These are phyloP conservation scores for Aegypius monachus DNA, from an alignment of 2,113 vertebrate genomes.

Conservation along the genomic window DNA sequence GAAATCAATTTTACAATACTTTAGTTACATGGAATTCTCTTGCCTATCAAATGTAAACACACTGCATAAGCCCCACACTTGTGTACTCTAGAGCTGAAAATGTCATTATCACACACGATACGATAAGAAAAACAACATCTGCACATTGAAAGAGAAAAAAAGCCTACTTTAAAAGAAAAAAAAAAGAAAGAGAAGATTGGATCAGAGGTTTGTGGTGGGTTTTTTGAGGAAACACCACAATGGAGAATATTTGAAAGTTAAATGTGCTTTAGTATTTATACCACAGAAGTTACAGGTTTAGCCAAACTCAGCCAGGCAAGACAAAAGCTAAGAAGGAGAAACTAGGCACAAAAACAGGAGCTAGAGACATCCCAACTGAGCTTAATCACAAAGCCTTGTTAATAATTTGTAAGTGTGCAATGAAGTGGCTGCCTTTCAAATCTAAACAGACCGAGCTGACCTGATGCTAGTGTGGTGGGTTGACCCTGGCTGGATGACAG, in stretches of 20 bases:
- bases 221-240: background rate
- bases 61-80: background rate
- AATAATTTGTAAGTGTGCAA: background rate
- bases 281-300: slow-evolving; percentile 41
- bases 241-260: background rate
- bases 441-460: background rate
- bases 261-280: slow-evolving; percentile 17
- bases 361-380: background rate
- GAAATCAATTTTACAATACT: slow-evolving; percentile 17
- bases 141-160: background rate
- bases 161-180: background rate
- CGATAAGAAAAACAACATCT: background rate
- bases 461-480: background rate
- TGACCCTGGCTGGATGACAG: background rate
- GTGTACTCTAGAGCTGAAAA: background rate
- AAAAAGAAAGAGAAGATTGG: background rate
- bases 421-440: background rate
- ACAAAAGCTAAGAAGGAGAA: slow-evolving; percentile 24
- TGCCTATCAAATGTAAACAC: slow-evolving; percentile 2
- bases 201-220: background rate
- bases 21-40: slow-evolving; percentile 29
- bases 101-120: background rate
- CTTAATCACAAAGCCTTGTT: background rate
- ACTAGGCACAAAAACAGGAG: background rate
- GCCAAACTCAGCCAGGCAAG: slow-evolving; percentile 27